These are phyloP conservation scores for Liposcelis brunnea DNA, from an alignment of 2,888 invertebrate species.

Conservation along the genomic window DNA sequence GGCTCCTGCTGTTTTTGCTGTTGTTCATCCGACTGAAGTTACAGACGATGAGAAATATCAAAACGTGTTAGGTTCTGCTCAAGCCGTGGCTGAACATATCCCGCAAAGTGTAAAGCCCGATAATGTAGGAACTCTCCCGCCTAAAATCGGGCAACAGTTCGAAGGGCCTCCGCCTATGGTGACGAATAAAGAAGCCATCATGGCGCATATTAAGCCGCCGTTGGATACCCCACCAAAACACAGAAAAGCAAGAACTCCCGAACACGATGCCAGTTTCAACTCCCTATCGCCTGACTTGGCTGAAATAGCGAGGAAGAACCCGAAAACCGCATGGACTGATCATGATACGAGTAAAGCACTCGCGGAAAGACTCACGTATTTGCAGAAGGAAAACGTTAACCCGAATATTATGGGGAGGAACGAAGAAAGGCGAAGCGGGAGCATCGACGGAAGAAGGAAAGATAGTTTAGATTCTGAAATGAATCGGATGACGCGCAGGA, in stretches of 20 bases:
- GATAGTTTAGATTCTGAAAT: conserved; percentile 15
- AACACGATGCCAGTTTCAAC: not conserved
- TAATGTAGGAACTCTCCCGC: conserved; percentile 5
- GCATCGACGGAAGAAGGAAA: too few species aligned
- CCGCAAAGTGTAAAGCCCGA: not conserved
- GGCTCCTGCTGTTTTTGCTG: conserved; percentile 53
- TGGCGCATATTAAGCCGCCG: conserved; percentile 1
- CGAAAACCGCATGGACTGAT: conserved; percentile 5
- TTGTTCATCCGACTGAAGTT: conserved; percentile 31
- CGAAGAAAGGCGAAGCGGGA: too few species aligned
- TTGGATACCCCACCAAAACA: not conserved
- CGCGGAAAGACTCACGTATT: not conserved
- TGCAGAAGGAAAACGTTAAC: not conserved
- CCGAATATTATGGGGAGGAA: too few species aligned
- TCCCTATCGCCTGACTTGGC: not conserved
- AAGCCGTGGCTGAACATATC: conserved; percentile 4
- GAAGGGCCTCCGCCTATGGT: not conserved
- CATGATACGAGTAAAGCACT: conserved; percentile 6
- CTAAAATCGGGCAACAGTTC: conserved; percentile 1
- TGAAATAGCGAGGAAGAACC: not conserved
- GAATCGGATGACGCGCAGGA: conserved; percentile 17
- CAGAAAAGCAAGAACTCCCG: too few species aligned
- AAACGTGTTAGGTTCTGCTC: conserved; percentile 16
- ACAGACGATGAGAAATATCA: conserved; percentile 25
- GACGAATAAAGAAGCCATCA: conserved; percentile 2